These are phyloP conservation scores for Amyelois transitella DNA, from an alignment of 1,140 invertebrate species.

Conservation along the genomic window DNA sequence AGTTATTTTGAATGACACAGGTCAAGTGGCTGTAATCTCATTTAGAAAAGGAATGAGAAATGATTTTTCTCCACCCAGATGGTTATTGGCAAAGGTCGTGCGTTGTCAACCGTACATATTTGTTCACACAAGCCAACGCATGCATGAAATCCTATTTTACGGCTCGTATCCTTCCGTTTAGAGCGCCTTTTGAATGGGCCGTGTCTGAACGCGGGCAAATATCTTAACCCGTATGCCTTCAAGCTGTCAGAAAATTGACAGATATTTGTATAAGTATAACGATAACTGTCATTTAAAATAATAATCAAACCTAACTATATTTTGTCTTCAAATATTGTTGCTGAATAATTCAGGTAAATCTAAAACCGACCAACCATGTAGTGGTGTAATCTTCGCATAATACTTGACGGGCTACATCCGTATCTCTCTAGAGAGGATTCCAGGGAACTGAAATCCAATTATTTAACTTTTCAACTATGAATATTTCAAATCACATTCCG, in stretches of 20 bases:
- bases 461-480: no score
- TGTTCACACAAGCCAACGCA: conserved; percentile 65
- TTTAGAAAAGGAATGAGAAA: conserved; percentile 21
- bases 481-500: no score
- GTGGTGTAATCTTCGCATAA: no score
- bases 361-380: no score
- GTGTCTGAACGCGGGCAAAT: conserved; percentile 48
- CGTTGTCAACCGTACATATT: conserved; percentile 65
- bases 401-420: no score
- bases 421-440: no score
- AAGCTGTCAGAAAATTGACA: conserved; percentile 19
- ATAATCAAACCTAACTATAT: no score
- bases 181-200: conserved; percentile 62
- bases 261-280: not conserved
- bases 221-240: conserved; percentile 42
- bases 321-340: no score
- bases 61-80: conserved; percentile 23
- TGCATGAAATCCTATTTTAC: conserved; percentile 73
- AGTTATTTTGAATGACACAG: not conserved
- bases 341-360: no score
- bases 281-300: no score
- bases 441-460: no score
- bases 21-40: conserved; percentile 2
- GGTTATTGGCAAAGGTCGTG: conserved; percentile 56
- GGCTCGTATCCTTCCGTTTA: conserved; percentile 63